These are phyloP conservation scores for Riparia riparia DNA, from an alignment of 2,113 vertebrate species.

Conservation along the genomic window DNA sequence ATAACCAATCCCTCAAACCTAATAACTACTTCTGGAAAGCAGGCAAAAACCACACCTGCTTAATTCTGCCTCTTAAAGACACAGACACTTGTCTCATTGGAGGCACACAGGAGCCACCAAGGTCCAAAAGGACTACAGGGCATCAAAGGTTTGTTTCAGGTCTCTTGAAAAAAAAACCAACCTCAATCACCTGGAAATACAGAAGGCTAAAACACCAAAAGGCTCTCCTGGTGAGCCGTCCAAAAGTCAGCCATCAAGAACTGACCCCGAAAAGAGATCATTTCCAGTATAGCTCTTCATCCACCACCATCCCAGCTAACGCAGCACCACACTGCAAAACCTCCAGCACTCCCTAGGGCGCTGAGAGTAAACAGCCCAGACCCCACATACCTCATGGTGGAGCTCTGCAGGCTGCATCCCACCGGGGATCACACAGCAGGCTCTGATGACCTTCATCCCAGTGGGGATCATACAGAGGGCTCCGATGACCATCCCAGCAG, in stretches of 20 bases:
- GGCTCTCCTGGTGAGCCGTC: rapidly evolving
- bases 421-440: rapidly evolving
- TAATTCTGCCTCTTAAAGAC: not conserved
- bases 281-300: rapidly evolving
- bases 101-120: not conserved
- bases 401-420: not conserved
- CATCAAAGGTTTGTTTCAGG: not conserved
- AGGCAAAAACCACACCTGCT: not conserved
- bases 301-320: rapidly evolving
- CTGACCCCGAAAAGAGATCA: not conserved
- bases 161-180: not conserved
- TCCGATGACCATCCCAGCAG: not conserved
- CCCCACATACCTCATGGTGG: rapidly evolving
- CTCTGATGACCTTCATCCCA: not conserved
- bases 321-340: rapidly evolving
- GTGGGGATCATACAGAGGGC: rapidly evolving
- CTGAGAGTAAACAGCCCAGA: rapidly evolving
- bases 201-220: not conserved
- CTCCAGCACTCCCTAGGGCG: rapidly evolving
- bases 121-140: not conserved
- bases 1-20: not conserved
- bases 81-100: not conserved
- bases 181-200: rapidly evolving
- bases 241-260: not conserved
- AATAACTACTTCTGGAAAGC: not conserved